Percentiles rank a stretch among this genome's conserved stretches.
Conservation (phyloP, 2,888 invertebrate genomes). For the Calliphora vomitoria region DNA sequence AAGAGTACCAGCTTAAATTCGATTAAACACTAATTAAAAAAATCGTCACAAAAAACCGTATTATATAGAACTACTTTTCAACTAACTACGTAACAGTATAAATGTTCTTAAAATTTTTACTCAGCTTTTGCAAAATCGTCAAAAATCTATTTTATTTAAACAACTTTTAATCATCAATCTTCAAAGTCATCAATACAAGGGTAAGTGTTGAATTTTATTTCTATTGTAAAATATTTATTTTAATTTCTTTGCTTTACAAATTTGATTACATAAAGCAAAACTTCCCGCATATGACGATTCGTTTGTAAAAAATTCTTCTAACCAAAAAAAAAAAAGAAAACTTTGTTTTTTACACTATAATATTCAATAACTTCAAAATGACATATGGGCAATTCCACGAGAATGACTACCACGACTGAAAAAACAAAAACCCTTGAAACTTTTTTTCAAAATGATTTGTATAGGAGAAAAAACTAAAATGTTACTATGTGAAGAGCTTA, state of each 20-base stretch:
- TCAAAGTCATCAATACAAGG: constrained; percentile 13
- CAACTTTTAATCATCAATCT: background rate
- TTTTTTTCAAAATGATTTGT: too few species aligned
- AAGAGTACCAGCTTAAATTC: constrained; percentile 39
- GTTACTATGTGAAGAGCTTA: too few species aligned
- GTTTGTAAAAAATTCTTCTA: too few species aligned
- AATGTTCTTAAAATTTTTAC: constrained; percentile 12
- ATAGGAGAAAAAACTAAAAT: too few species aligned
- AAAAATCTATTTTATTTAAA: background rate
- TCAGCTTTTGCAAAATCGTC: constrained; percentile 24
- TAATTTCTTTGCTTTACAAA: background rate
- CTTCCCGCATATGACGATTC: too few species aligned
- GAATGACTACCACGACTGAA: too few species aligned
- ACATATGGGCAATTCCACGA: too few species aligned
- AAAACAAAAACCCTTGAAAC: too few species aligned
- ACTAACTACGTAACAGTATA: constrained; percentile 30
- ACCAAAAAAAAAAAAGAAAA: too few species aligned
- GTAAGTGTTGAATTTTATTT: constrained; percentile 14
- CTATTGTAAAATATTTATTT: background rate
- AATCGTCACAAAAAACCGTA: background rate
- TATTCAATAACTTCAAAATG: too few species aligned
- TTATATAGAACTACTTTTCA: background rate
- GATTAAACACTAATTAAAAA: constrained; percentile 2
- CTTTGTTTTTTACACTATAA: too few species aligned
- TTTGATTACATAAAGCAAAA: too few species aligned